Percentiles rank a stretch among this genome's conserved stretches.
These are phyloP conservation scores for Arrhopalites spinosus DNA, from an alignment of 2,888 invertebrate species.

Conservation along the genomic window DNA sequence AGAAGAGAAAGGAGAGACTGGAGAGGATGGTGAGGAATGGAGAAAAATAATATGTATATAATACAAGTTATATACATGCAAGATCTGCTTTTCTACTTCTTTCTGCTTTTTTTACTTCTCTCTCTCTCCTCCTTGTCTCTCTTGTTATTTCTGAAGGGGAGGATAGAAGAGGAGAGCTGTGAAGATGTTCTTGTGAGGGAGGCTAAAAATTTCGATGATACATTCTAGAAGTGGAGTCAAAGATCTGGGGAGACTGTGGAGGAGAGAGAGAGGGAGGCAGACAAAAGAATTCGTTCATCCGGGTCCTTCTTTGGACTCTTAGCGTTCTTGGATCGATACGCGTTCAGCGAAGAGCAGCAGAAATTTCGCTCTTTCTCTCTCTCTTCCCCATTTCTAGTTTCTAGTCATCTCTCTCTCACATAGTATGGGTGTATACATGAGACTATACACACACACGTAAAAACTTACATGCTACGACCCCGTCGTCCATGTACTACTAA, in stretches of 20 bases:
- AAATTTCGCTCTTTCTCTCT: constrained; percentile 23
- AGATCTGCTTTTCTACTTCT: not conserved
- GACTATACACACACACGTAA: not conserved
- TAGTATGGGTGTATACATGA: not conserved
- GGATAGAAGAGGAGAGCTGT: not conserved
- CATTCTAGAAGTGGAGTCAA: constrained; percentile 32
- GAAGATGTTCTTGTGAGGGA: not conserved
- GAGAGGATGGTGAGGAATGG: not conserved
- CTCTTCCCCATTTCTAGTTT: not conserved
- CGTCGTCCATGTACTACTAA: constrained; percentile 20
- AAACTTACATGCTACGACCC: not conserved
- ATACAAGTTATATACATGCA: too few species aligned
- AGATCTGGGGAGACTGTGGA: constrained; percentile 30
- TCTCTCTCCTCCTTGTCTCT: not conserved
- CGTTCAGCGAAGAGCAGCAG: constrained; percentile 30
- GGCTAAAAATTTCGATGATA: constrained; percentile 33
- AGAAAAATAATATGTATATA: not conserved
- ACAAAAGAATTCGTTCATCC: constrained; percentile 39
- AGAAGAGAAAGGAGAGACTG: not conserved
- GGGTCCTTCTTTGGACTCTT: constrained; percentile 36
- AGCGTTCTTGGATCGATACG: constrained; percentile 34
- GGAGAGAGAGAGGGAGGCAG: too few species aligned
- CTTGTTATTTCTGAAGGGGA: not conserved
- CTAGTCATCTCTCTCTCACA: not conserved
- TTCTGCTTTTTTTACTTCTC: not conserved